These are phyloP conservation scores for Luperina nickerlii DNA, from an alignment of 2,888 invertebrate genomes.

Conservation along the genomic window DNA sequence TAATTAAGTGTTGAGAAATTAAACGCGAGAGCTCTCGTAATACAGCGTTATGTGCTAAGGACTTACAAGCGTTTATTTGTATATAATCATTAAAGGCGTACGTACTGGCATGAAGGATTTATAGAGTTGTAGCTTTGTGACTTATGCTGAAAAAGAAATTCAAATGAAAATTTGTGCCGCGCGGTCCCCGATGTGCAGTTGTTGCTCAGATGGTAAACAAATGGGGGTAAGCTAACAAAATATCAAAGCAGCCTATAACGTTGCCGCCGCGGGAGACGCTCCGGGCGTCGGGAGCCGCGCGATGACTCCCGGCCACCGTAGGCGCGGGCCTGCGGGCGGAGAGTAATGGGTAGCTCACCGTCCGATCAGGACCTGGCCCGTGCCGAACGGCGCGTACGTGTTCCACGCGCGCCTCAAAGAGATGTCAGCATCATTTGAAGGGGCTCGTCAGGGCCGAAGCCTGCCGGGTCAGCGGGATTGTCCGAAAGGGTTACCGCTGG, in stretches of 20 bases:
- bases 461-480: too few relatives aligned
- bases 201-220: neutral
- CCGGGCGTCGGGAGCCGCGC: too few relatives aligned
- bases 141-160: neutral
- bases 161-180: neutral
- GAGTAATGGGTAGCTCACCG: too few relatives aligned
- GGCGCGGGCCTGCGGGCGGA: too few relatives aligned
- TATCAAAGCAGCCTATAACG: neutral
- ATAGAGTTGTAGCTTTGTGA: constrained; percentile 10
- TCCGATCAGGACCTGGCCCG: too few relatives aligned
- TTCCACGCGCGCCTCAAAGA: too few relatives aligned
- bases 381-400: too few relatives aligned
- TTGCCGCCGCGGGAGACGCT: too few relatives aligned
- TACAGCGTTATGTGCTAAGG: constrained; percentile 54
- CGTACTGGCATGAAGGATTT: constrained; percentile 29
- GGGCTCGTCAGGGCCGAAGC: too few relatives aligned
- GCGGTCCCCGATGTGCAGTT: neutral
- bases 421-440: too few relatives aligned
- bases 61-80: constrained; percentile 58
- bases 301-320: too few relatives aligned
- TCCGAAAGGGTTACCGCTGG: too few relatives aligned
- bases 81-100: constrained; percentile 50
- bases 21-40: constrained; percentile 64
- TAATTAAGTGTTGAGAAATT: constrained; percentile 63
- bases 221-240: neutral